These are phyloP conservation scores for Trididemnum miniatum DNA, from an alignment of 23 tunicate genomes.

Conservation along the genomic window DNA sequence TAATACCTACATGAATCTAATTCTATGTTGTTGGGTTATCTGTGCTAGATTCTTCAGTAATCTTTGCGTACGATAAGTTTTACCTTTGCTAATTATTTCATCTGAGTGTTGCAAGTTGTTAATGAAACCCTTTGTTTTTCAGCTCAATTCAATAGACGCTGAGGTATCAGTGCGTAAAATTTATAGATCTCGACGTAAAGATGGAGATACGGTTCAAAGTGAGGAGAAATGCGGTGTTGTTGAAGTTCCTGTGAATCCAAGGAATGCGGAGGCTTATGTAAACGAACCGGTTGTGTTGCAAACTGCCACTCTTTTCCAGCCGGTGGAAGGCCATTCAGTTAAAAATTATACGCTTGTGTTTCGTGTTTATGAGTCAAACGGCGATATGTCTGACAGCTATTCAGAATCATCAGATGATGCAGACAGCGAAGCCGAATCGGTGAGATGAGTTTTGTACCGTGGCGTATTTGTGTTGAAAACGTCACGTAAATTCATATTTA, in stretches of 20 bases:
- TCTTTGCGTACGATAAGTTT: no score
- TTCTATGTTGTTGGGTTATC: no score
- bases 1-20: no score
- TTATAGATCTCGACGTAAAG: conserved; percentile 57
- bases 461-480: no score
- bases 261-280: conserved; percentile 28
- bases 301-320: conserved; percentile 11
- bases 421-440: conserved; percentile 32
- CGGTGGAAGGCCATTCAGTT: conserved; percentile 33
- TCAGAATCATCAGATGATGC: conserved; percentile 17
- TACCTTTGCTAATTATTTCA: no score
- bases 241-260: conserved; percentile 77
- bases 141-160: conserved; percentile 40
- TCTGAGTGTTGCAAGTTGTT: no score
- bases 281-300: conserved; percentile 2
- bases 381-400: conserved; percentile 25
- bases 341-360: conserved; percentile 51
- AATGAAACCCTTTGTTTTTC: background rate
- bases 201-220: conserved; percentile 31
- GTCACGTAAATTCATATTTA: no score
- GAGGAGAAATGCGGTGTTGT: conserved; percentile 46
- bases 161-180: conserved; percentile 57
- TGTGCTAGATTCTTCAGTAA: no score
- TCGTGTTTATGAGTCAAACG: conserved; percentile 50
- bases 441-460: no score